phyloP scores from a whole-genome alignment of 1,140 invertebrate species.

The Anastrepha ludens region DNA sequence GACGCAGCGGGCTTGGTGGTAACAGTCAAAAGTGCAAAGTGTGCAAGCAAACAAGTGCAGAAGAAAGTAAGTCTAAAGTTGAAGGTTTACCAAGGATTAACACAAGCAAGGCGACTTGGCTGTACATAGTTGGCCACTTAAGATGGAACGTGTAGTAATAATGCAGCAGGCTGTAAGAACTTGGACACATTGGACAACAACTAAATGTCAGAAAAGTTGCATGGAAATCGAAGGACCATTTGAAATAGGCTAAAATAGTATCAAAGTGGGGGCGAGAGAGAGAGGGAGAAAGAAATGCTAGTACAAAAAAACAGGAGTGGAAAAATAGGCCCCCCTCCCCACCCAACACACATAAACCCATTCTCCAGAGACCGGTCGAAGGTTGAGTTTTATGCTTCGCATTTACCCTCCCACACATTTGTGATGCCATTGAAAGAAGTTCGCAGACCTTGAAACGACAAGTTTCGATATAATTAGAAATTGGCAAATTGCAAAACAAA shows the following conservation, averaged over 20 bases:
- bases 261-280: background rate
- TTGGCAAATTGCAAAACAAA: constrained; percentile 63
- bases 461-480: constrained; percentile 63
- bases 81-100: background rate
- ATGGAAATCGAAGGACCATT: background rate
- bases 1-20: background rate
- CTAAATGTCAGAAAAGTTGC: background rate
- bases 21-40: background rate
- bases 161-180: constrained; percentile 1
- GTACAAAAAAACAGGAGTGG: too few relatives aligned
- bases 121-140: background rate
- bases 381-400: too few relatives aligned
- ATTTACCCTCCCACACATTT: too few relatives aligned
- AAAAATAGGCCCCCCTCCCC: too few relatives aligned
- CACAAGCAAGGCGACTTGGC: background rate
- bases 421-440: background rate
- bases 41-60: background rate
- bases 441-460: constrained; percentile 50
- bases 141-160: background rate
- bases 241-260: background rate
- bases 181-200: background rate
- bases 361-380: too few relatives aligned
- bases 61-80: constrained; percentile 1
- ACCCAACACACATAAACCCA: too few relatives aligned
- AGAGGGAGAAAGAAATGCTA: background rate